Evolutionary conservation across 2,888 invertebrate genomes (phyloP), one percentile per base, ranked within the genome.

Genomic region (Lasioglossum morio): DNA sequence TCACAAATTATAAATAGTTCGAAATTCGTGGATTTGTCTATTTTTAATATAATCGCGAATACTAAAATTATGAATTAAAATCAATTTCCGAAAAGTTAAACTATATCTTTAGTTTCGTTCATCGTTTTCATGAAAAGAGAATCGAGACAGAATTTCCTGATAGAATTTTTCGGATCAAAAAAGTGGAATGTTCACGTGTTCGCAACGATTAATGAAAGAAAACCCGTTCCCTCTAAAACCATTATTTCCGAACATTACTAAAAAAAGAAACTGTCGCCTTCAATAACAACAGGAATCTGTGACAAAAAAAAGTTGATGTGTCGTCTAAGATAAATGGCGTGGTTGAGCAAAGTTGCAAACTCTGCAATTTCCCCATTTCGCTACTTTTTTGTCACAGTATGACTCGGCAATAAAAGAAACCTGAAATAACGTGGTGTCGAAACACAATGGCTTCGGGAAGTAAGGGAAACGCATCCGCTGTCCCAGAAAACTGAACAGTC

Each of bases 381-480:
- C 48, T 53, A 12, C 37, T 53, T 74, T 74, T 53, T 8, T 74
- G 34, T 16, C 73, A 8, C 37, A 37, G 30, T n/a, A n/a, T 74
- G 73, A 53, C 73, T 23, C 69, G 23, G 30, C 73, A 37, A 74
- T 53, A n/a, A 53, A 37, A 53, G 53, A 34, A 74, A 74, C 53
- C 14, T 53, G 34, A n/a, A 74, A 37, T 37, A 74, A 74, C 16
- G 14, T 37, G 34, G 23, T 37, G 73, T 53, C 34, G 73, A 74
- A 74, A n/a, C 14, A 74, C 73, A 46, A 74, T 74, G 73, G 34
- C 53, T 74, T 53, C 34, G 30, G 73, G 73, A 73, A 73, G 46
- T 34, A 37, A 74, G 73, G 34, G 53, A 53, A 74, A 74, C 53
- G 73, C 73, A 53, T 19, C 37, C 69, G 37, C 37, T 74, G 53